phyloP scores from a whole-genome alignment of 2,113 vertebrate species.

The Perognathus longimembris region DNA sequence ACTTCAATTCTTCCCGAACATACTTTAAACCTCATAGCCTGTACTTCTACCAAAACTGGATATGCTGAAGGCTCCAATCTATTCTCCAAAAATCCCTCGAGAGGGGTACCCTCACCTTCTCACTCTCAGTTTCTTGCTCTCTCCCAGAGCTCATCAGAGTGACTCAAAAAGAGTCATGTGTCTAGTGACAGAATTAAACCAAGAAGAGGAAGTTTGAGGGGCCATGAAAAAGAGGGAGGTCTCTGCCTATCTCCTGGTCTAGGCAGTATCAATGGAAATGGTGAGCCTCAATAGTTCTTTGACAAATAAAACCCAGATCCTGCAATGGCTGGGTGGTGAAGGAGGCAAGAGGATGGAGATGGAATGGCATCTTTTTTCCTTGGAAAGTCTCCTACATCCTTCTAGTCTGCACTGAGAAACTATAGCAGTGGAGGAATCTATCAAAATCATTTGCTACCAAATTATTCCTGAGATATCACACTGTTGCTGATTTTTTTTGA shows the following conservation, averaged over 20 bases:
- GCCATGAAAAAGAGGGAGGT: fast-evolving
- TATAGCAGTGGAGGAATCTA: not conserved
- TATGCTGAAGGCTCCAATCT: not conserved
- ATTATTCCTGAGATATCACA: not conserved
- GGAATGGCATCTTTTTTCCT: not conserved
- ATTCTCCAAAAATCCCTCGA: not conserved
- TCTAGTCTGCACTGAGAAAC: not conserved
- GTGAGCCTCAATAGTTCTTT: not conserved
- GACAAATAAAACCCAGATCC: not conserved
- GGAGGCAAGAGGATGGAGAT: not conserved
- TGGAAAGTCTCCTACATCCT: not conserved
- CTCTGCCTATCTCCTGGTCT: not conserved
- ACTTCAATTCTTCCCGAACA: not conserved
- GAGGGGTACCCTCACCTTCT: not conserved
- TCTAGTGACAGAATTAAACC: not conserved
- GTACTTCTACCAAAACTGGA: not conserved
- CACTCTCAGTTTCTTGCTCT: not conserved
- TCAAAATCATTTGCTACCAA: not conserved
- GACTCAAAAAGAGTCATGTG: not conserved
- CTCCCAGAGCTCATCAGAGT: not conserved
- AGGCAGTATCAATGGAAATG: not conserved
- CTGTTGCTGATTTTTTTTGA: not conserved
- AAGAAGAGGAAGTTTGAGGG: not conserved
- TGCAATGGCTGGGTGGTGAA: too few relatives aligned
- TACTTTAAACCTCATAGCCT: not conserved